phyloP scores from a whole-genome alignment of 2,888 invertebrate species.

The Cremastobaeus sp. region DNA sequence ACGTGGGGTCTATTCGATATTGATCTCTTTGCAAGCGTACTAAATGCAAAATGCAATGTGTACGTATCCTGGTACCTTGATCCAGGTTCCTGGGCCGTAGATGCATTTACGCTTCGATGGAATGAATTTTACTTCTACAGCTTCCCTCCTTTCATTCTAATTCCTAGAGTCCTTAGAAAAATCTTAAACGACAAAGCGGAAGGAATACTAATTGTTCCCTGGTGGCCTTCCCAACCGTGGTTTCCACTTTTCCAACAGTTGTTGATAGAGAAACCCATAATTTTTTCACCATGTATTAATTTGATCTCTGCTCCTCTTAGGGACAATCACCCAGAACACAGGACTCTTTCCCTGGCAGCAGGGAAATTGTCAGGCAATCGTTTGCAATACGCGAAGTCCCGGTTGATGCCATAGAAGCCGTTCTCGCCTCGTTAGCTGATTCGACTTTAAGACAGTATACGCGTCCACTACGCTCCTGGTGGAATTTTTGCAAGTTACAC shows the following conservation, averaged over 20 bases:
- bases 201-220: neutral
- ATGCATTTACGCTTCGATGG: conserved; percentile 1
- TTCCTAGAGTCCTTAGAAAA: neutral
- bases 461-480: conserved; percentile 35
- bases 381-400: neutral
- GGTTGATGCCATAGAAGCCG: neutral
- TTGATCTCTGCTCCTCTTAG: conserved; percentile 7
- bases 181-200: neutral
- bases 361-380: conserved; percentile 7
- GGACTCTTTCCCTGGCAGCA: no score
- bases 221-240: conserved; percentile 5
- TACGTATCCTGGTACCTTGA: neutral
- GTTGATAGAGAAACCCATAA: neutral
- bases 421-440: conserved; percentile 42
- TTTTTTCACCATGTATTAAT: neutral
- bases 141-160: neutral
- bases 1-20: neutral
- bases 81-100: neutral
- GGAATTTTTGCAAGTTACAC: conserved; percentile 28
- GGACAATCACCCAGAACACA: neutral
- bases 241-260: neutral
- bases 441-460: conserved; percentile 51
- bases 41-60: neutral
- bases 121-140: neutral
- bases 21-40: neutral